Percentiles rank a stretch among this genome's conserved stretches.
These are phyloP conservation scores for Drosophila kikkawai DNA, from an alignment of 1,140 invertebrate species.

Conservation along the genomic window DNA sequence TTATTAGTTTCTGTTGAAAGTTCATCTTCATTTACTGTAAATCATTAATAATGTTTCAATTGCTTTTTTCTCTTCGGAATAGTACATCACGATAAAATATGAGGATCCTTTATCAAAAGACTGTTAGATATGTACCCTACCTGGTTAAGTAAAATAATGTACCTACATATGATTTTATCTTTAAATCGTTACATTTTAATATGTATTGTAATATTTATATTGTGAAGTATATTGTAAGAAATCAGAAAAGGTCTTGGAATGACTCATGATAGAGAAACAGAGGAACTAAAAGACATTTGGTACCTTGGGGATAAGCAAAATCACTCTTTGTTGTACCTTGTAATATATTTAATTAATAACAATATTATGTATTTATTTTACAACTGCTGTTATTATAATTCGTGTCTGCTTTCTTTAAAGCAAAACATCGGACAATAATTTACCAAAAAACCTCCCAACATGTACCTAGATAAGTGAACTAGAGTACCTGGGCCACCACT, in stretches of 20 bases:
- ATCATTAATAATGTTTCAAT: too few species aligned
- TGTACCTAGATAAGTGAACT: neutral
- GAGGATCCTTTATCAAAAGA: neutral
- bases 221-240: neutral
- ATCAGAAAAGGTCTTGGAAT: neutral
- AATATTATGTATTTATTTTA: neutral
- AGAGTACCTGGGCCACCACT: conserved; percentile 3
- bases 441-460: neutral
- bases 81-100: too few species aligned
- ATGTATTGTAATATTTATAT: neutral
- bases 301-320: neutral
- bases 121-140: neutral
- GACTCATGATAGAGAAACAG: neutral
- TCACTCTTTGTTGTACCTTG: too few species aligned
- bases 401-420: neutral
- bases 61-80: too few species aligned
- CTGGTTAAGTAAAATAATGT: neutral
- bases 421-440: neutral
- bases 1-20: neutral
- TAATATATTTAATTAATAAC: neutral
- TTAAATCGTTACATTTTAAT: too few species aligned
- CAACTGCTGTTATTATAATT: neutral
- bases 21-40: too few species aligned
- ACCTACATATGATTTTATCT: too few species aligned
- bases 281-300: neutral